Percentiles rank a stretch among this genome's conserved stretches.
These are phyloP conservation scores for Pterois miles DNA, from an alignment of 2,797 vertebrate genomes.

Conservation along the genomic window DNA sequence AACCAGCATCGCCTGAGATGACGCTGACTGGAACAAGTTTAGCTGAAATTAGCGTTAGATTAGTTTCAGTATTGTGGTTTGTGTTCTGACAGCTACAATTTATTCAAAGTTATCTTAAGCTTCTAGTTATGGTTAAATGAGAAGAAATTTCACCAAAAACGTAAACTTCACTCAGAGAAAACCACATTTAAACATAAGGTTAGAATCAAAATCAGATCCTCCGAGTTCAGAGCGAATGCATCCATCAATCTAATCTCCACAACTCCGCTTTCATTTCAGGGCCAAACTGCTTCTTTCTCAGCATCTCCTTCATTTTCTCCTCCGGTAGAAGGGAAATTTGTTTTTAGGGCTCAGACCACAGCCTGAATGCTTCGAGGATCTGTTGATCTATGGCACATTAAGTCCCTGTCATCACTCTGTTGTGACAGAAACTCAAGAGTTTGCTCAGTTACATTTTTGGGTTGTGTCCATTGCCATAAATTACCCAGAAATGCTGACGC, in stretches of 20 bases:
- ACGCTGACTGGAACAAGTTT: conserved; percentile 3
- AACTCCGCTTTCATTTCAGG: conserved; percentile 35
- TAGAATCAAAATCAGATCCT: conserved; percentile 50
- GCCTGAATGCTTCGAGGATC: conserved; percentile 2
- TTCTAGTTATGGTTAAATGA: conserved; percentile 34
- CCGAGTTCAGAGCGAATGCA: conserved; percentile 30
- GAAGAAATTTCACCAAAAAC: not conserved
- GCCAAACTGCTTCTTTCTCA: conserved; percentile 41
- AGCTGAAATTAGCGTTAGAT: conserved; percentile 20
- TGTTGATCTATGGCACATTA: conserved; percentile 16
- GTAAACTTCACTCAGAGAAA: conserved; percentile 27
- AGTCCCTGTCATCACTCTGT: conserved; percentile 16
- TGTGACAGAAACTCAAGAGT: conserved; percentile 8
- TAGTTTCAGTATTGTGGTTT: conserved; percentile 20
- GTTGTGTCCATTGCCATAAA: not conserved
- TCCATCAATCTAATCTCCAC: conserved; percentile 18
- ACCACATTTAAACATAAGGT: conserved; percentile 35
- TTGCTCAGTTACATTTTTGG: not conserved
- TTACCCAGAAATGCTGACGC: not conserved
- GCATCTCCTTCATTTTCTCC: conserved; percentile 29
- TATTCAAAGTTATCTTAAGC: conserved; percentile 29
- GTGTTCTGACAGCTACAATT: conserved; percentile 36
- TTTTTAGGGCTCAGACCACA: conserved; percentile 8
- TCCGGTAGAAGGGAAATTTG: conserved; percentile 13
- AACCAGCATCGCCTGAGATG: not conserved